Evolutionary conservation across 2,113 vertebrate genomes (phyloP).

Genomic region (Hemiprocne comata): DNA sequence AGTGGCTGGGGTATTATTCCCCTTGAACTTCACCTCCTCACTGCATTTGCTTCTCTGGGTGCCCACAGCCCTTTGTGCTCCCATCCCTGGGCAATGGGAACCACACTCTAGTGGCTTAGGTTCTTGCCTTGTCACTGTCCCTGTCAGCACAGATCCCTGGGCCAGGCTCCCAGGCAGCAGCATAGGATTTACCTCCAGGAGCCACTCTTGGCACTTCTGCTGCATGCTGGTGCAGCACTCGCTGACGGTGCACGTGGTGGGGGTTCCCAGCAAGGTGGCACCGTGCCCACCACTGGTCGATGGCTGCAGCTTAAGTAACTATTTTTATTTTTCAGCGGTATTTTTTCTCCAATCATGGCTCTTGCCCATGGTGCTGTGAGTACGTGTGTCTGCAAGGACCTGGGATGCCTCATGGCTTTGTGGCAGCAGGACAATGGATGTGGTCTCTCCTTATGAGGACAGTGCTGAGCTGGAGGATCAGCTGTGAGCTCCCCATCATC

Average conservation of each 20-base stretch:
- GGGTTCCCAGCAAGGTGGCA: slow-evolving; percentile 25
- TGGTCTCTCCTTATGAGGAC: neutral
- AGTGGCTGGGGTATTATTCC: neutral
- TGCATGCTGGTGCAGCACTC: neutral
- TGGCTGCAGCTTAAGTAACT: neutral
- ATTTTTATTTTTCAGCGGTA: neutral
- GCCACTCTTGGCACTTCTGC: neutral
- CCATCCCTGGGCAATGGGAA: neutral
- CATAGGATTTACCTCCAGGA: neutral
- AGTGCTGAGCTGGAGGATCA: neutral
- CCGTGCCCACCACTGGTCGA: neutral
- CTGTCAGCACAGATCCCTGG: fast-evolving
- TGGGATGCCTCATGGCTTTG: fast-evolving
- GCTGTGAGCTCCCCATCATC: neutral
- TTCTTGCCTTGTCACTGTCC: neutral
- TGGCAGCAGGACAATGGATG: neutral
- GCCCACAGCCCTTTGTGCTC: fast-evolving
- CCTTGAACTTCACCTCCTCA: neutral
- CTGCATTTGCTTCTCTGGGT: neutral
- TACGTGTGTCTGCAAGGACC: fast-evolving
- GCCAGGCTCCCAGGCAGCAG: neutral
- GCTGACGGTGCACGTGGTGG: neutral
- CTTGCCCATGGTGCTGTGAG: neutral
- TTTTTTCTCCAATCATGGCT: neutral
- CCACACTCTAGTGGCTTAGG: fast-evolving